A percentile compares a stretch with the other conserved stretches of the same genome.
Conservation (phyloP, 2,113 vertebrate genomes). For the Lipophrys pholis region DNA sequence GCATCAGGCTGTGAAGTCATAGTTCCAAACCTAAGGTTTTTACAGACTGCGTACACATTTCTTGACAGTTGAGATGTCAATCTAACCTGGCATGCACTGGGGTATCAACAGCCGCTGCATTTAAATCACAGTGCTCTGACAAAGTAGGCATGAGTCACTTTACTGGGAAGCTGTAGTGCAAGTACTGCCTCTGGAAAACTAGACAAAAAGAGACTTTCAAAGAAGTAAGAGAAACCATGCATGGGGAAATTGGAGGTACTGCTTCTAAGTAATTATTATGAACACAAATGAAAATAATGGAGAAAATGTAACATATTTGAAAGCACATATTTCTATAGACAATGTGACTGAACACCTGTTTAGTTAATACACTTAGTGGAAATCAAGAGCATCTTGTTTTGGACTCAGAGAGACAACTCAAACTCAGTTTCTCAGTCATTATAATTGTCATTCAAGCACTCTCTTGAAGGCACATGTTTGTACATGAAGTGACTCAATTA, state of each 20-base stretch:
- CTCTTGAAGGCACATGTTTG: too few relatives aligned
- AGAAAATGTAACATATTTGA: neutral
- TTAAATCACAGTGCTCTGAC: constrained; percentile 40
- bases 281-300: neutral
- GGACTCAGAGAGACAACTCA: too few relatives aligned
- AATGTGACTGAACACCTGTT: too few relatives aligned
- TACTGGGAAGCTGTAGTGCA: constrained; percentile 15
- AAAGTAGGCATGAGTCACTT: constrained; percentile 46
- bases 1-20: neutral
- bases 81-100: neutral
- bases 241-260: neutral
- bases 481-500: too few relatives aligned
- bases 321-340: too few relatives aligned
- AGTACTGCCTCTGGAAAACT: constrained; percentile 1
- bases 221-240: neutral
- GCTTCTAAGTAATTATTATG: too few relatives aligned
- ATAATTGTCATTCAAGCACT: too few relatives aligned
- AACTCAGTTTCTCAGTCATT: too few relatives aligned
- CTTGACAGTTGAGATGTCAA: neutral
- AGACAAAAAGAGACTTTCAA: neutral
- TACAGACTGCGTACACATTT: neutral
- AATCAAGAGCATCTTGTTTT: too few relatives aligned
- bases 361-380: too few relatives aligned
- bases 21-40: neutral
- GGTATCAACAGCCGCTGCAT: constrained; percentile 30